A percentile compares a stretch with the other conserved stretches of the same genome.
phyloP scores from a whole-genome alignment of 2,113 vertebrate genomes.

The Lates calcarifer region DNA sequence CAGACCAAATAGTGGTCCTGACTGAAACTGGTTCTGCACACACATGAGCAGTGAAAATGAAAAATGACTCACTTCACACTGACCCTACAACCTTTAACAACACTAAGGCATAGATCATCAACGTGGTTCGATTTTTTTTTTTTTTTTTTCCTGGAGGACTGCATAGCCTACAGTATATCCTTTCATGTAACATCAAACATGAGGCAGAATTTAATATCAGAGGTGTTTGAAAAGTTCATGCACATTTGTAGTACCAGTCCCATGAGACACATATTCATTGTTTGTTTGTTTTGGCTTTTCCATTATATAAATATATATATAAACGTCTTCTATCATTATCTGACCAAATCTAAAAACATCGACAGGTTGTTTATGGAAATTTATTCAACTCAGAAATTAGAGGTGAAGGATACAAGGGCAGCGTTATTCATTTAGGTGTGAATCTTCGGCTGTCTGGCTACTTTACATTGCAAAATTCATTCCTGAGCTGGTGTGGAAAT shows the following conservation, averaged over 20 bases:
- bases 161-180: background rate
- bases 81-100: slow-evolving; percentile 1
- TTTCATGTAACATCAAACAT: slow-evolving; percentile 17
- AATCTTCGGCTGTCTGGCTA: slow-evolving; percentile 22
- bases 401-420: slow-evolving; percentile 48
- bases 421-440: slow-evolving; percentile 43
- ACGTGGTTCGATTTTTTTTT: background rate
- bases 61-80: background rate
- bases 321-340: background rate
- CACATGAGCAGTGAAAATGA: slow-evolving; percentile 8
- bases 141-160: background rate
- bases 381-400: slow-evolving; percentile 51
- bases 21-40: slow-evolving; percentile 2
- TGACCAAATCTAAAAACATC: background rate
- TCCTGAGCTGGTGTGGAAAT: slow-evolving; percentile 33
- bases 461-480: slow-evolving; percentile 50
- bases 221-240: background rate
- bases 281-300: background rate
- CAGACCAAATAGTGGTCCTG: background rate
- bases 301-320: background rate
- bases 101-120: background rate
- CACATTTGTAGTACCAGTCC: background rate
- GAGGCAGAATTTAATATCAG: background rate
- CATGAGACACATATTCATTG: background rate
- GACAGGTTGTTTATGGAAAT: slow-evolving; percentile 53